phyloP scores from a whole-genome alignment of 2,797 vertebrate genomes.

The Phataginus tricuspis region DNA sequence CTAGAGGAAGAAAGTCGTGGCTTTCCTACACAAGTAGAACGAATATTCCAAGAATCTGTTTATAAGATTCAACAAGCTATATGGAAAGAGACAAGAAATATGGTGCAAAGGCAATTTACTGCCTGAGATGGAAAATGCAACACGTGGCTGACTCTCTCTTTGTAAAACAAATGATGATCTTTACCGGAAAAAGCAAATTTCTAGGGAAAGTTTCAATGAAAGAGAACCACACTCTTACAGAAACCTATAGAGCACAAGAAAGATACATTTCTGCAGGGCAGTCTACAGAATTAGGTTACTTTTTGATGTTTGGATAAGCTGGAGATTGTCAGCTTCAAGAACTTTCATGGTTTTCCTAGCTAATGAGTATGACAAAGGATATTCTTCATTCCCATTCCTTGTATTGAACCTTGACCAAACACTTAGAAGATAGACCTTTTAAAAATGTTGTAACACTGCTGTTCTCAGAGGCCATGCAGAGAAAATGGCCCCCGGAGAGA shows the following conservation, averaged over 20 bases:
- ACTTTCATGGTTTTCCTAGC: background rate
- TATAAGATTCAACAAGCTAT: constrained; percentile 71
- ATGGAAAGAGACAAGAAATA: constrained; percentile 66
- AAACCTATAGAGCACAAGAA: background rate
- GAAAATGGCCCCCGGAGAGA: background rate
- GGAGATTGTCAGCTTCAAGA: background rate
- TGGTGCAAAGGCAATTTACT: background rate
- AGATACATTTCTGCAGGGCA: background rate
- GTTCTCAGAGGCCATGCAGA: background rate
- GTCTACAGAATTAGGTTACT: background rate
- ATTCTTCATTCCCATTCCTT: background rate
- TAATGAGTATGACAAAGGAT: background rate
- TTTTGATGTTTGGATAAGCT: background rate
- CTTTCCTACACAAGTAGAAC: constrained; percentile 80
- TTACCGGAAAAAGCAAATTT: background rate
- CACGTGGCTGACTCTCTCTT: background rate
- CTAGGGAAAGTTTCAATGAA: background rate
- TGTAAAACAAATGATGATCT: background rate
- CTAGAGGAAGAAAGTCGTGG: constrained; percentile 80
- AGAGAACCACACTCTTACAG: background rate
- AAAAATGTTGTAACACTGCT: background rate
- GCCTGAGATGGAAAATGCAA: background rate
- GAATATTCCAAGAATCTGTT: constrained; percentile 80
- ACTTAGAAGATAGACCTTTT: background rate
- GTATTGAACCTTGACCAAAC: background rate